Evolutionary conservation across 2,797 vertebrate species (phyloP).

Genomic region (Xerus rutilus): DNA sequence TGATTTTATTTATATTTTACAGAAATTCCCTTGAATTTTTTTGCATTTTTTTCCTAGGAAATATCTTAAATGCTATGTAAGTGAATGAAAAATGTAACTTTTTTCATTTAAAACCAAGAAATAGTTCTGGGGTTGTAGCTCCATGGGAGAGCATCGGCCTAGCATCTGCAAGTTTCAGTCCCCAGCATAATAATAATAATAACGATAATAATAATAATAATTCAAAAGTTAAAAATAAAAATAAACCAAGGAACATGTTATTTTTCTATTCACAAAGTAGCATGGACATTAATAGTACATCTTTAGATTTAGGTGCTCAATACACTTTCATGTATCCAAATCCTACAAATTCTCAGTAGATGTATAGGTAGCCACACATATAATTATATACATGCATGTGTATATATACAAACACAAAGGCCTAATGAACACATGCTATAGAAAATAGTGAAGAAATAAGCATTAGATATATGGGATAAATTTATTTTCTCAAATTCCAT

Average conservation of each 20-base stretch:
- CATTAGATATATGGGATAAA: not conserved
- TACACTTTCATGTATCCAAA: not conserved
- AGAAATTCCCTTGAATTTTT: not conserved
- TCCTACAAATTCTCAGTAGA: not conserved
- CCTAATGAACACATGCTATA: not conserved
- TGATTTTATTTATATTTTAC: not conserved
- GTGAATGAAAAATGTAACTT: not conserved
- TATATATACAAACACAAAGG: not conserved
- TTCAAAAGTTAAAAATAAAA: not conserved
- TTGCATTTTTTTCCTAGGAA: not conserved
- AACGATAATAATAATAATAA: not conserved
- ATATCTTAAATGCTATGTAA: not conserved
- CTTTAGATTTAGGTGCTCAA: not conserved
- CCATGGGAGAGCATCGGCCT: no score
- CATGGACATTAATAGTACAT: not conserved
- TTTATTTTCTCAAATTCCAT: not conserved
- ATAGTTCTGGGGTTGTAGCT: not conserved
- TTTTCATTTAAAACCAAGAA: not conserved
- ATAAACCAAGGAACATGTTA: not conserved
- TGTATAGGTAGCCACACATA: not conserved
- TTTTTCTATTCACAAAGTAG: not conserved
- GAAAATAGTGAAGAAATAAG: not conserved
- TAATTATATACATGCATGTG: not conserved
- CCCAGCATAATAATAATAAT: no score
- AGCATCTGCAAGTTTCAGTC: no score